Percentiles rank a stretch among this genome's conserved stretches.
Conservation (phyloP, 2,113 vertebrate species). For the Stigmatopora nigra region DNA sequence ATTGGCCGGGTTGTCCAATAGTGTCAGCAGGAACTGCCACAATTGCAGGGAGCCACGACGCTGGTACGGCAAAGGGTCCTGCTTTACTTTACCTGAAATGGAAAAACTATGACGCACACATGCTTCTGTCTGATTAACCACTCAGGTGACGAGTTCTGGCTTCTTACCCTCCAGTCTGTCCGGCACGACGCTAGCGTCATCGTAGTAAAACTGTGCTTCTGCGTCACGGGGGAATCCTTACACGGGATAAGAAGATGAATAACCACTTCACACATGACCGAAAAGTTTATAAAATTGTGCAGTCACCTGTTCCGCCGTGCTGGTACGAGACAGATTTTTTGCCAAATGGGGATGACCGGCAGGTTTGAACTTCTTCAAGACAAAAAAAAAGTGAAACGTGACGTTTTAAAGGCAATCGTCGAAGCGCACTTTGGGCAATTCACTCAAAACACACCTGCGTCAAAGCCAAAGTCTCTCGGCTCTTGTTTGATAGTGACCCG, state of each 20-base stretch:
- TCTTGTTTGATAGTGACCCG: conserved; percentile 87
- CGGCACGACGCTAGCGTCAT: conserved; percentile 86
- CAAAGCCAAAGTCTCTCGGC: conserved; percentile 85
- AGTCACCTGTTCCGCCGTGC: conserved; percentile 70
- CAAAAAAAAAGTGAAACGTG: background rate
- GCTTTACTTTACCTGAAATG: conserved; percentile 80
- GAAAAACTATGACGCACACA: background rate
- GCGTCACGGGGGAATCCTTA: conserved; percentile 79
- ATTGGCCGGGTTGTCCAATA: conserved; percentile 86
- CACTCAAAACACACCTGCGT: conserved; percentile 71
- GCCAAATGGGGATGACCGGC: conserved; percentile 78
- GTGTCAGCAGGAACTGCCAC: conserved; percentile 93
- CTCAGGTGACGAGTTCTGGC: background rate
- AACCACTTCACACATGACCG: background rate
- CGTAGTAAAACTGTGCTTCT: conserved; percentile 80
- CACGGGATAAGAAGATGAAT: background rate
- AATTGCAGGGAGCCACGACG: conserved; percentile 89
- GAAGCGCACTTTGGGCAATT: background rate
- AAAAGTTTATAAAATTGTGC: background rate
- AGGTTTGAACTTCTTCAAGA: conserved; percentile 84
- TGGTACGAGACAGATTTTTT: conserved; percentile 74
- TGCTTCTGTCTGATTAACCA: too few species aligned
- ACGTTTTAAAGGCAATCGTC: background rate
- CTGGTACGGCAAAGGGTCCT: conserved; percentile 87
- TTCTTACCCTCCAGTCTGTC: conserved; percentile 80